phyloP scores from a whole-genome alignment of 1,140 invertebrate species.

The Aleiodes sp. region DNA sequence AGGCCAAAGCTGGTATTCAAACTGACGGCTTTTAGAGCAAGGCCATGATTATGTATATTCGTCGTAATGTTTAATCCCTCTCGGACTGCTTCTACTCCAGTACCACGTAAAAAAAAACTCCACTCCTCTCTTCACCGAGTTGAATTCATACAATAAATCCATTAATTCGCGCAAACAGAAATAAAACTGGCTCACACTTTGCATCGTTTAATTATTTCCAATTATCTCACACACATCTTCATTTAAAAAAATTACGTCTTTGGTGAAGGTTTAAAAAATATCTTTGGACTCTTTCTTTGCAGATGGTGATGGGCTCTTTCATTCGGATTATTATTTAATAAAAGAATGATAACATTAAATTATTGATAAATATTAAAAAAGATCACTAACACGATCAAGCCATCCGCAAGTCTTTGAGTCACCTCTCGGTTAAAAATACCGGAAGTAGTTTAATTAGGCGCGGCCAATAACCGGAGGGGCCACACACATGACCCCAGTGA shows the following conservation, averaged over 20 bases:
- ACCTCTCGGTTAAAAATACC: slow-evolving; percentile 10
- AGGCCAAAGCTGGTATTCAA: too few relatives aligned
- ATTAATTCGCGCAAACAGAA: not conserved
- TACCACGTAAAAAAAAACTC: not conserved
- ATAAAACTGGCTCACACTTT: too few relatives aligned
- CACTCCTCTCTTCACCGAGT: not conserved
- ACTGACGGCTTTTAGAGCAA: too few relatives aligned
- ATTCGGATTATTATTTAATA: slow-evolving; percentile 4
- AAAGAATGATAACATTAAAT: too few relatives aligned
- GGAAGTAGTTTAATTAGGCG: slow-evolving; percentile 43
- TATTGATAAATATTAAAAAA: slow-evolving; percentile 18
- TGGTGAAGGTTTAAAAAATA: not conserved
- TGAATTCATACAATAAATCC: not conserved
- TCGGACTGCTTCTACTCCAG: not conserved
- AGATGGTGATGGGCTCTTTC: slow-evolving; percentile 59
- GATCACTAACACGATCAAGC: slow-evolving; percentile 44
- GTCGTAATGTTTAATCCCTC: not conserved
- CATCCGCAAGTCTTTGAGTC: slow-evolving; percentile 29
- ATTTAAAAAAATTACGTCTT: not conserved
- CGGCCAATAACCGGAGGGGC: slow-evolving; percentile 8
- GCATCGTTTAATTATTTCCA: not conserved
- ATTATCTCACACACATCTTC: not conserved
- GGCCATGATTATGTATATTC: too few relatives aligned
- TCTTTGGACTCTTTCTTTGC: slow-evolving; percentile 50
- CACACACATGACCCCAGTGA: not conserved